Evolutionary conservation across 1,140 invertebrate species (phyloP).

Genomic region (Oscheius sp.): DNA sequence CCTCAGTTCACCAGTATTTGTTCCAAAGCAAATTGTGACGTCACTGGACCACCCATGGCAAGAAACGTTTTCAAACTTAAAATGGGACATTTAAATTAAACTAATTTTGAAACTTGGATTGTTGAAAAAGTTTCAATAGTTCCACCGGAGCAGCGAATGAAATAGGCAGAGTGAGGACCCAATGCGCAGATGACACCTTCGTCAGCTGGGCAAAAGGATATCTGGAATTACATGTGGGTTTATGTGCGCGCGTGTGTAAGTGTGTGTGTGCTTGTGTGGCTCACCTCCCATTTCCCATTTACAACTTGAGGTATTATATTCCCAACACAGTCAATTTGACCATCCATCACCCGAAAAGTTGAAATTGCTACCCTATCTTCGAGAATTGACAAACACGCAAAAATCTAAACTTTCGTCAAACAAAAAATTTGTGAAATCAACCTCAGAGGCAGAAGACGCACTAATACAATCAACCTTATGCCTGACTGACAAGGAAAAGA

Average conservation of each 20-base stretch:
- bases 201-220: background rate
- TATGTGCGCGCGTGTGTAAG: too few relatives aligned
- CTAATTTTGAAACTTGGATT: background rate
- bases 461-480: background rate
- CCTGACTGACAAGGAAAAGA: background rate
- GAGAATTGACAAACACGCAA: background rate
- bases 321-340: background rate
- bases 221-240: background rate
- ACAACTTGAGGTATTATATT: background rate
- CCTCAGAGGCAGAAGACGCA: background rate
- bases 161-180: background rate
- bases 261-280: too few relatives aligned
- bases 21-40: constrained; percentile 2
- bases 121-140: background rate
- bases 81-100: background rate
- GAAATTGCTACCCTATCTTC: background rate
- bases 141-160: background rate
- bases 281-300: background rate
- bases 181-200: background rate
- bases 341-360: background rate
- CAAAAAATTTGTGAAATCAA: background rate
- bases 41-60: background rate
- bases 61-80: background rate
- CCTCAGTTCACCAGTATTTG: background rate
- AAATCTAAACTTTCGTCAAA: background rate